These are phyloP conservation scores for Hydropsyche tenuis DNA, from an alignment of 1,140 invertebrate genomes.

Conservation along the genomic window DNA sequence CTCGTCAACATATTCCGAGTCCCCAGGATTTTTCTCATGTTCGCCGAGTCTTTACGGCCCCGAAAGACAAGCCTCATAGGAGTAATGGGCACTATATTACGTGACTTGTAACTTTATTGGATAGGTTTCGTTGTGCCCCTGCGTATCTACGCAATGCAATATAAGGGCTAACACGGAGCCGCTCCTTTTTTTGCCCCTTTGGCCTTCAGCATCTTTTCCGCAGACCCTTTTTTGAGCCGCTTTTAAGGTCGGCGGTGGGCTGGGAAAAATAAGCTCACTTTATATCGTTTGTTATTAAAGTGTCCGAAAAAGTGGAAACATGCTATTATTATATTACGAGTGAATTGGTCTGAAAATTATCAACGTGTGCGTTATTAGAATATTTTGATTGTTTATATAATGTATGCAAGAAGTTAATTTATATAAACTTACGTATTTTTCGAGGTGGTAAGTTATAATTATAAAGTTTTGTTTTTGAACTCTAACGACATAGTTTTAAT, in stretches of 20 bases:
- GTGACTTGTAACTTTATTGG: constrained; percentile 40
- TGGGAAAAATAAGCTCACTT: constrained; percentile 22
- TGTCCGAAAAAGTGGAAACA: not conserved
- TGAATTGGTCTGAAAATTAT: too few relatives aligned
- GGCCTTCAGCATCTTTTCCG: not conserved
- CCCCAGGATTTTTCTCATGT: constrained; percentile 17
- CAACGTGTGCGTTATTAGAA: too few relatives aligned
- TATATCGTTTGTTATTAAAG: constrained; percentile 27
- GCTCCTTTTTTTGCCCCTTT: not conserved
- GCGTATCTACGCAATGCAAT: constrained; percentile 16
- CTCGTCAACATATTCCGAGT: not conserved
- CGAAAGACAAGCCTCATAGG: constrained; percentile 36
- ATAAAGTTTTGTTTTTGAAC: too few relatives aligned
- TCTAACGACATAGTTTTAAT: too few relatives aligned
- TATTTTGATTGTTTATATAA: too few relatives aligned
- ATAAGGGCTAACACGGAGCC: constrained; percentile 9
- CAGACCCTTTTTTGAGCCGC: not conserved
- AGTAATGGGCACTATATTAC: constrained; percentile 43
- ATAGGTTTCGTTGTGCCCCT: constrained; percentile 28
- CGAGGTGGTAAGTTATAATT: too few relatives aligned
- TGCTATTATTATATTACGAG: too few relatives aligned
- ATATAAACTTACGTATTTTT: too few relatives aligned
- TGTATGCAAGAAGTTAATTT: too few relatives aligned
- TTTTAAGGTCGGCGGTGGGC: not conserved
- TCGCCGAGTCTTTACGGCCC: constrained; percentile 14